Percentiles rank a stretch among this genome's conserved stretches.
phyloP scores from a whole-genome alignment of 2,113 vertebrate genomes.

The Amphilophus citrinellus region DNA sequence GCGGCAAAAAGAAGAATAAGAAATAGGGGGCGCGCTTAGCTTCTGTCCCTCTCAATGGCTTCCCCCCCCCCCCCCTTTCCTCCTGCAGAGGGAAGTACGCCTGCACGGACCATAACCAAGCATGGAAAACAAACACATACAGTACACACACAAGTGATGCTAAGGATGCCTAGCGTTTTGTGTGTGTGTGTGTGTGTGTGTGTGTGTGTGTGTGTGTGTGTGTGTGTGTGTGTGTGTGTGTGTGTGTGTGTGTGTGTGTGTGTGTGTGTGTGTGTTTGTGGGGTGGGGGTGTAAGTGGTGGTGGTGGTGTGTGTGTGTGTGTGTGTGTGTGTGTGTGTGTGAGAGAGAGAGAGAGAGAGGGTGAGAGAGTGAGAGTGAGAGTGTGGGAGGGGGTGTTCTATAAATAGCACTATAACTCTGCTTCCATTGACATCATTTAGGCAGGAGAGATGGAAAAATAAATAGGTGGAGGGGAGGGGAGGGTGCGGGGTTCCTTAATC shows the following conservation, averaged over 20 bases:
- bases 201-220: too few species aligned
- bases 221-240: too few species aligned
- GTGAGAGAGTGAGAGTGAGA: neutral
- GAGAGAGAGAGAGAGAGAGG: neutral
- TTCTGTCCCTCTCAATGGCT: slow-evolving; percentile 48
- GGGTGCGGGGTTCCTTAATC: slow-evolving; percentile 79
- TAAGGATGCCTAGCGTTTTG: slow-evolving; percentile 28
- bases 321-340: neutral
- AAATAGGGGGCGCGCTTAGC: slow-evolving; percentile 24
- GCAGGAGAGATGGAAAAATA: slow-evolving; percentile 87
- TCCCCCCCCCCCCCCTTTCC: neutral
- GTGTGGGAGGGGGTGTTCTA: slow-evolving; percentile 63
- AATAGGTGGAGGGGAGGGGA: slow-evolving; percentile 75
- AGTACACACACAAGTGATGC: slow-evolving; percentile 64
- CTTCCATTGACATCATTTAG: slow-evolving; percentile 88
- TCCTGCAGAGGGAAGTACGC: slow-evolving; percentile 51
- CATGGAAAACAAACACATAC: slow-evolving; percentile 57
- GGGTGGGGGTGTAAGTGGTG: neutral
- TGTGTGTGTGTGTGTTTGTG: slow-evolving; percentile 30
- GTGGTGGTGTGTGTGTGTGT: slow-evolving; percentile 12
- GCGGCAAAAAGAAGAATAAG: neutral
- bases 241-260: neutral
- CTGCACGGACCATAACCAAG: slow-evolving; percentile 58
- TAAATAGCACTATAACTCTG: slow-evolving; percentile 84
- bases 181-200: too few species aligned